Evolutionary conservation across 2,888 invertebrate genomes (phyloP), one percentile per base, ranked within the genome.

Genomic region (Acholoe squamosa): DNA sequence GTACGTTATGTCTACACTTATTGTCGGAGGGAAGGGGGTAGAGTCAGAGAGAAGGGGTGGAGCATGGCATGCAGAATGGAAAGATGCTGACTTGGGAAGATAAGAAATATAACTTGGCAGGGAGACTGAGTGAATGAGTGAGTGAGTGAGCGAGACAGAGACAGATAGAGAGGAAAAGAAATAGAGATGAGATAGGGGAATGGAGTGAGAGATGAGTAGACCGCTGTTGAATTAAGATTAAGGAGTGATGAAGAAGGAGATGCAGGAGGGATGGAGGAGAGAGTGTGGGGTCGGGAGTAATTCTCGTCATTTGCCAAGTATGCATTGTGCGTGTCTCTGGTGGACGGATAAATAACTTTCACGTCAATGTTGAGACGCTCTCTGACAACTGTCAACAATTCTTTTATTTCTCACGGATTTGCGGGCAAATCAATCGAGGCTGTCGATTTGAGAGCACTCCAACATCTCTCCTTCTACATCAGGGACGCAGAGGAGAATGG

Each of bases 341-440:
- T 61, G 61, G 61, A 3, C 61, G 61, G n/a, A 61, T 61, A 61
- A 61, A 61, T 61, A 61, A 61, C 7, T 61, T n/a, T n/a, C 61
- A n/a, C 19, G 19, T 61, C 61, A 61, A 61, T 61, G 61, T 61
- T 61, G n/a, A n/a, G 61, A 19, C 61, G 19, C 61, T 19, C 61
- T n/a, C 61, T n/a, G 61, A 61, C 61, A 61, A 61, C 61, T 61
- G 61, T 61, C 61, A 61, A 61, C 61, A 61, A 19, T 61, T 61
- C 19, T 61, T 61, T 61, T 61, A 61, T n/a, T 61, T 61, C 61
- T 14, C 61, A 61, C 61, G 61, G 61, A 61, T n/a, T 7, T 14
- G 61, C 61, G 22, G 61, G 61, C 3, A 19, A 61, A 61, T 14
- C 61, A 61, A 61, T 12, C 61, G 14, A 12, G 61, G 61, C 7